Conservation (phyloP, 2,888 invertebrate species). For the Parochlus steinenii region DNA sequence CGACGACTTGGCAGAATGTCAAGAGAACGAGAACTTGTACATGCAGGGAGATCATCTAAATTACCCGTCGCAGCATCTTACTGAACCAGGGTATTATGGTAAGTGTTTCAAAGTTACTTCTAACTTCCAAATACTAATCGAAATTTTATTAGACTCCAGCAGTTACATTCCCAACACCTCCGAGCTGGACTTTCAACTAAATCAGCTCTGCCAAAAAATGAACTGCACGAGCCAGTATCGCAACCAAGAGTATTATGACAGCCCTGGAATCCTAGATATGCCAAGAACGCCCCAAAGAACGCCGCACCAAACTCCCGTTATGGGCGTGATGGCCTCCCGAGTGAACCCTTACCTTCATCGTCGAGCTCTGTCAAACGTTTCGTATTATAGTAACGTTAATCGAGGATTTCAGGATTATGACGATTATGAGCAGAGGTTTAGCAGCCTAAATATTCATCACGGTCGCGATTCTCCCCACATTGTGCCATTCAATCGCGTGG, state of each 20-base stretch:
- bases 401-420: constrained; percentile 45
- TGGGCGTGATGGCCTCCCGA: constrained; percentile 28
- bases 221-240: too few relatives aligned
- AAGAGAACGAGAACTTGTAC: constrained; percentile 14
- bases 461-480: constrained; percentile 1
- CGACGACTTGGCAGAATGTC: constrained; percentile 33
- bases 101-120: too few relatives aligned
- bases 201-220: too few relatives aligned
- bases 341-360: constrained; percentile 38
- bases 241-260: too few relatives aligned
- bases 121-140: too few relatives aligned
- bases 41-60: constrained; percentile 16
- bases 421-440: constrained; percentile 29
- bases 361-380: constrained; percentile 61
- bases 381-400: constrained; percentile 38
- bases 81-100: constrained; percentile 2
- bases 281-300: constrained; percentile 12
- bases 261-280: too few relatives aligned
- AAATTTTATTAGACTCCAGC: too few relatives aligned
- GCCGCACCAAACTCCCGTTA: constrained; percentile 26
- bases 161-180: too few relatives aligned
- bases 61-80: not conserved
- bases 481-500: not conserved
- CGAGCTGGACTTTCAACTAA: too few relatives aligned
- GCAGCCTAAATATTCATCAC: constrained; percentile 22